Evolutionary conservation across 2,888 invertebrate genomes (phyloP).

Genomic region (Hylaea fasciaria): DNA sequence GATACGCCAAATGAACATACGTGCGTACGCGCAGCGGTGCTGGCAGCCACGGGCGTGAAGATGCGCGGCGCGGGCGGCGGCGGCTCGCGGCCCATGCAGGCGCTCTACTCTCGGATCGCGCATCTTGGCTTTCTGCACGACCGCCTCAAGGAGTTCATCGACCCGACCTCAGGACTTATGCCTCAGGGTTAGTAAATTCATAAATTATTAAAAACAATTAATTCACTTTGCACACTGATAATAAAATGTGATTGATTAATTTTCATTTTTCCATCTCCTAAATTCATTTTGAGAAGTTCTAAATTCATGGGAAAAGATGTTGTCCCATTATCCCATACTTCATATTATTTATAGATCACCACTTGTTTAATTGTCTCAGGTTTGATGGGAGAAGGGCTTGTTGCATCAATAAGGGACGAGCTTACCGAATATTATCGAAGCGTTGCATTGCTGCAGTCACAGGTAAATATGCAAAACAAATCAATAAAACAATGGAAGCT

Average conservation of each 20-base stretch:
- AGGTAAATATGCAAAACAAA: conserved; percentile 83
- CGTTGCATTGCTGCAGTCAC: conserved; percentile 94
- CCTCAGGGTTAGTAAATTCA: conserved; percentile 73
- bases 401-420: conserved; percentile 93
- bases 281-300: too few relatives aligned
- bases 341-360: too few relatives aligned
- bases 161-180: conserved; percentile 87
- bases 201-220: too few relatives aligned
- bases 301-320: too few relatives aligned
- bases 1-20: conserved; percentile 61
- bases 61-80: conserved; percentile 85
- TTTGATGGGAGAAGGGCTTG: conserved; percentile 93
- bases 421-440: conserved; percentile 95
- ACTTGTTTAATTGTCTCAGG: conserved; percentile 69
- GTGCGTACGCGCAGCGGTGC: conserved; percentile 90
- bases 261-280: background rate
- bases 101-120: conserved; percentile 89
- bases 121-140: conserved; percentile 95
- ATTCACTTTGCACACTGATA: background rate
- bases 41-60: conserved; percentile 95
- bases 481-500: too few relatives aligned
- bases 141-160: conserved; percentile 91
- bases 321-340: too few relatives aligned
- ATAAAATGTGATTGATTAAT: background rate
- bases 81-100: conserved; percentile 82